Conservation (phyloP, 2,113 vertebrate genomes). For the Dicaeum eximium region DNA sequence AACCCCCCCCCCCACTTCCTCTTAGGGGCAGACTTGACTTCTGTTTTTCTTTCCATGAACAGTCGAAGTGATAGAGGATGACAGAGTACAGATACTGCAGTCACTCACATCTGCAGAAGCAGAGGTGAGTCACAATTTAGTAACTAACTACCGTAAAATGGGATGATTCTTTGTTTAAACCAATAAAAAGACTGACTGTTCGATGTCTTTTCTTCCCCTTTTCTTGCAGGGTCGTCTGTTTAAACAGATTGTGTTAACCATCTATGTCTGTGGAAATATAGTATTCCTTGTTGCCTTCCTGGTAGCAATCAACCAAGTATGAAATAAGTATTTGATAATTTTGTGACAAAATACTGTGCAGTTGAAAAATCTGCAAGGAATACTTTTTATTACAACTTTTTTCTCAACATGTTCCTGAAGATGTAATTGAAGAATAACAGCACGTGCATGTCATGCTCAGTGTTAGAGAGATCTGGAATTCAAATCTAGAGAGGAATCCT, state of each 20-base stretch:
- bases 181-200: not conserved
- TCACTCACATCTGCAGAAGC: constrained; percentile 58
- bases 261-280: constrained; percentile 82
- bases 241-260: constrained; percentile 75
- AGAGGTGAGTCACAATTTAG: constrained; percentile 63
- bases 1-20: not conserved
- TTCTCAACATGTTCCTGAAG: not conserved
- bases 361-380: not conserved
- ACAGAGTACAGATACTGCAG: constrained; percentile 77
- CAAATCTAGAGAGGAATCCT: not conserved
- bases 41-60: not conserved
- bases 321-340: constrained; percentile 1
- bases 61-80: constrained; percentile 75
- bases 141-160: not conserved
- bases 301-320: constrained; percentile 71
- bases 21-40: not conserved
- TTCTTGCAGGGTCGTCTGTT: constrained; percentile 75
- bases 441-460: fast-evolving
- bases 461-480: not conserved
- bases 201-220: not conserved
- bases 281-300: constrained; percentile 76
- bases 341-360: not conserved
- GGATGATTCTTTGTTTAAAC: not conserved
- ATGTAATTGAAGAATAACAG: not conserved
- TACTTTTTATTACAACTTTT: not conserved